phyloP scores from a whole-genome alignment of 2,797 vertebrate species.

The Pterois miles region DNA sequence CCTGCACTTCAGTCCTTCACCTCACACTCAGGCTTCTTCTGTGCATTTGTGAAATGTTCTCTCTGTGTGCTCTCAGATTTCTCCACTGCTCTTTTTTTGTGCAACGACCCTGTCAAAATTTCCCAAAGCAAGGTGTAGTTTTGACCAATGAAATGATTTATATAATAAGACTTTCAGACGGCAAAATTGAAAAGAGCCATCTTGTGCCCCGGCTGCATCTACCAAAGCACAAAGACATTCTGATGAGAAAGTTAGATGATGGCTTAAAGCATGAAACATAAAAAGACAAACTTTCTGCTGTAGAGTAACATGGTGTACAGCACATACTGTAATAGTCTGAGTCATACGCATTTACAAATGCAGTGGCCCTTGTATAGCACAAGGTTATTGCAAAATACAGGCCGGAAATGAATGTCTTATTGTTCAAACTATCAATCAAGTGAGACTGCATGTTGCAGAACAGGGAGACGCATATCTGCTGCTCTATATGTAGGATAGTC shows the following conservation, averaged over 20 bases:
- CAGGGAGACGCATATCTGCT: conserved; percentile 1
- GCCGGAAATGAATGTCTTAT: conserved; percentile 27
- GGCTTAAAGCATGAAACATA: neutral
- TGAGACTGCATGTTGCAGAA: neutral
- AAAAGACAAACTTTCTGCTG: neutral
- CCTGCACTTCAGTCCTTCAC: neutral
- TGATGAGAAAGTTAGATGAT: neutral
- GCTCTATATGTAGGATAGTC: neutral
- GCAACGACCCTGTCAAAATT: neutral
- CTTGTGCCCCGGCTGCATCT: neutral
- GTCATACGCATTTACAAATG: conserved; percentile 1
- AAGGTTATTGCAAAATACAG: neutral
- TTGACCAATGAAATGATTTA: neutral
- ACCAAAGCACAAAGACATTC: neutral
- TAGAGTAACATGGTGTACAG: neutral
- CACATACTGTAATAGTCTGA: neutral
- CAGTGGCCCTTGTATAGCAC: neutral
- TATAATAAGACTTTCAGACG: neutral
- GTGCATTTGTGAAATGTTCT: too few relatives aligned
- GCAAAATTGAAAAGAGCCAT: neutral
- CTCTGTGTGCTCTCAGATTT: too few relatives aligned
- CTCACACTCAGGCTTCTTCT: neutral
- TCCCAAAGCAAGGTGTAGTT: neutral
- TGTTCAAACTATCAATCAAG: neutral
- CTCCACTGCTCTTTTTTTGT: neutral